A percentile compares a stretch with the other conserved stretches of the same genome.
Conservation (phyloP, 1,140 invertebrate species). For the Euwallacea fornicatus region DNA sequence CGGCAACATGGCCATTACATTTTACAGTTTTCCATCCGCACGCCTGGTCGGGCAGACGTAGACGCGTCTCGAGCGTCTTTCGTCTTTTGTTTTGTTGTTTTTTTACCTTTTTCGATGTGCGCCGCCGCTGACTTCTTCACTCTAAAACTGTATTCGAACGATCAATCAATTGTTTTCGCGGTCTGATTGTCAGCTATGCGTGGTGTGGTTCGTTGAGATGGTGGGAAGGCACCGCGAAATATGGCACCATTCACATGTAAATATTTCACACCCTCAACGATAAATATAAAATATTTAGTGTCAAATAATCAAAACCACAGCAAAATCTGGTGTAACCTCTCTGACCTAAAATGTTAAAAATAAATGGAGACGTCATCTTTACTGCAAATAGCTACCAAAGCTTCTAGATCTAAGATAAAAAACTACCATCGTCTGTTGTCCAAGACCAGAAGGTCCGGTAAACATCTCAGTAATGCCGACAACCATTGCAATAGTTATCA, state of each 20-base stretch:
- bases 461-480: conserved; percentile 7
- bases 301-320: not conserved
- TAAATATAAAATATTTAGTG: not conserved
- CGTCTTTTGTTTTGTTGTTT: conserved; percentile 15
- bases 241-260: not conserved
- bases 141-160: too few species aligned
- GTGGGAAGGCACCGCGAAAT: not conserved
- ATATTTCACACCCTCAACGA: not conserved
- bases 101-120: conserved; percentile 23
- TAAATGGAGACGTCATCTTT: conserved; percentile 20
- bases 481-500: conserved; percentile 7
- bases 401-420: conserved; percentile 16
- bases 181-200: not conserved
- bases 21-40: conserved; percentile 28
- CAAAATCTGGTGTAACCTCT: not conserved
- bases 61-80: not conserved
- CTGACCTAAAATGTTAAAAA: not conserved
- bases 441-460: conserved; percentile 7
- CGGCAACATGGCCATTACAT: conserved; percentile 28
- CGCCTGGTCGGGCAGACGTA: conserved; percentile 25
- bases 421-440: not conserved
- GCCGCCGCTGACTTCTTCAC: not conserved
- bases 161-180: not conserved
- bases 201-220: not conserved
- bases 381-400: conserved; percentile 13